phyloP scores from a whole-genome alignment of 2,797 vertebrate species.

The Onychomys leucogaster region DNA sequence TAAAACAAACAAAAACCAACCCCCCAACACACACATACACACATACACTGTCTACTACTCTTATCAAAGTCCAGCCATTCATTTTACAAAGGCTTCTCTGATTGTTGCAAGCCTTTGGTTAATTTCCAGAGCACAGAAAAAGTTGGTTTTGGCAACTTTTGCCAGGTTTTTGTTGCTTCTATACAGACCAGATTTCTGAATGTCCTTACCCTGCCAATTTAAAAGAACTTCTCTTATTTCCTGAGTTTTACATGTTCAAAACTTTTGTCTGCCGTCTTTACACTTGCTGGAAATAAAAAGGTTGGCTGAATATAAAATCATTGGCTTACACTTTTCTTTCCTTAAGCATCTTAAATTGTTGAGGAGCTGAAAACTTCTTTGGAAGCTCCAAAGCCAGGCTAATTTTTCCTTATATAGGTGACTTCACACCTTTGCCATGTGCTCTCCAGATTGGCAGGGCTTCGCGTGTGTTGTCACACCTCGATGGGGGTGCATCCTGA shows the following conservation, averaged over 20 bases:
- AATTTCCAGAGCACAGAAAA: slow-evolving; percentile 59
- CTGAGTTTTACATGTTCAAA: slow-evolving; percentile 54
- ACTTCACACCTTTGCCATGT: neutral
- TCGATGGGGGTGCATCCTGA: no score
- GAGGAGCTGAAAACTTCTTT: slow-evolving; percentile 36
- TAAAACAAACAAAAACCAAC: neutral
- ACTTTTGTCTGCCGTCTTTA: slow-evolving; percentile 60
- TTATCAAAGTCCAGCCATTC: neutral
- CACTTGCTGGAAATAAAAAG: slow-evolving; percentile 66
- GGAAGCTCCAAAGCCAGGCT: neutral
- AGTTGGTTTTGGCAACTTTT: slow-evolving; percentile 30
- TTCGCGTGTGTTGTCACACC: neutral
- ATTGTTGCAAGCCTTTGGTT: slow-evolving; percentile 3
- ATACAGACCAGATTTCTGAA: slow-evolving; percentile 41
- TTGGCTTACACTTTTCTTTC: slow-evolving; percentile 55
- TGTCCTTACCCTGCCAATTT: slow-evolving; percentile 58
- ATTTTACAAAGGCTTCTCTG: neutral
- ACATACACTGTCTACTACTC: neutral
- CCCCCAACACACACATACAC: no score
- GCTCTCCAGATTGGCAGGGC: neutral
- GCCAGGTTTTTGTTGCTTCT: slow-evolving; percentile 25
- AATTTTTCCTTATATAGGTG: neutral
- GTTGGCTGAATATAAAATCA: slow-evolving; percentile 68
- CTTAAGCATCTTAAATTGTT: slow-evolving; percentile 59
- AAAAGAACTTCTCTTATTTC: slow-evolving; percentile 44